Conservation (phyloP, 2,113 vertebrate species). For the Xiphorhynchus elegans region DNA sequence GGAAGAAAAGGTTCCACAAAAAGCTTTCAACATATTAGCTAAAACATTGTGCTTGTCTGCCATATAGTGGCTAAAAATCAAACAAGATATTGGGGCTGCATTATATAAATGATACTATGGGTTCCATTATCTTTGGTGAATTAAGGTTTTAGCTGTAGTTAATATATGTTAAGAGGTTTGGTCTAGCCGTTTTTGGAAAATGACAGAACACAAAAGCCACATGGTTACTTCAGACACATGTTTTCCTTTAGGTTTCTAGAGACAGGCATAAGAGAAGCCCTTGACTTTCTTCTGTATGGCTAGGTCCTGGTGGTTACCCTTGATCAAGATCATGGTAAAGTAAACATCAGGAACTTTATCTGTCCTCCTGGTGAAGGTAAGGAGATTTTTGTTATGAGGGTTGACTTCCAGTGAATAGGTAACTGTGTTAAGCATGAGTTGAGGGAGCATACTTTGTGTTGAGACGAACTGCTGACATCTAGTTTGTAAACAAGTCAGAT, state of each 20-base stretch:
- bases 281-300: neutral
- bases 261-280: neutral
- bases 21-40: neutral
- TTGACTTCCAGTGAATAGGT: neutral
- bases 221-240: neutral
- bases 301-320: neutral
- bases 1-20: neutral
- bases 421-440: neutral
- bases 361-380: neutral
- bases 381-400: neutral
- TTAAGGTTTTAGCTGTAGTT: neutral
- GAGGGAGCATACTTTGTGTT: neutral
- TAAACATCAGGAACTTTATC: neutral
- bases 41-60: neutral
- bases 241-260: constrained; percentile 17
- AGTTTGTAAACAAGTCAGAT: neutral
- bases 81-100: neutral
- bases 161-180: neutral
- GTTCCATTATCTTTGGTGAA: neutral
- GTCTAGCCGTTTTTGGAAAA: neutral
- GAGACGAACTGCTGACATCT: neutral
- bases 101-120: neutral
- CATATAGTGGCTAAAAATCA: neutral
- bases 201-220: neutral
- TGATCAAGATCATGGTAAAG: neutral